Base-by-base conservation (phyloP, 2,888 invertebrate species). In the Lasioglossum malachurum region DNA sequence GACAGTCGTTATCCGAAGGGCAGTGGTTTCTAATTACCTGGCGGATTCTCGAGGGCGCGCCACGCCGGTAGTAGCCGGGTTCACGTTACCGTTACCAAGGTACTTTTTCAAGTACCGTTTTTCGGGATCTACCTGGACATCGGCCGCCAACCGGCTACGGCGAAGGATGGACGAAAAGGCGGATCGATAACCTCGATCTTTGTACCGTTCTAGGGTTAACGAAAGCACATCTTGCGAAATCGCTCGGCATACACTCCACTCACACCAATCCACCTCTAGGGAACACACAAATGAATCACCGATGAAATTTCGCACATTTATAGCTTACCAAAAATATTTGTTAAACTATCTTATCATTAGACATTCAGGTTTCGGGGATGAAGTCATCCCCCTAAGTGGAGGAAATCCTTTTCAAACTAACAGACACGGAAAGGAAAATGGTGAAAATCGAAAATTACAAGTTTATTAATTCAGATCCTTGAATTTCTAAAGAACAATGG, bases 101-200 rank as follows among this genome's bases (percentile, higher is more conserved):
- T 69, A 69, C 69, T 69, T 69, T 69, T 69, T 69, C 23, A 69
- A 69, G 69, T 69, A 69, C 69, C 69, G 69, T 69, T 69, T 69
- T 69, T 69, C 69, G 69, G 69, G 69, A 69, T 69, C 69, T 69
- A 38, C 38, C 69, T 69, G 69, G 38, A 53, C 53, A 35, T 35
- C 35, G 67, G 19, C 67, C 31, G 31, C 31, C 67, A 16, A 69
- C 10, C 35, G 69, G 38, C 23, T 19, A 23, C 69, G 69, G 4
- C 38, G 69, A 38, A 38, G 23, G 35, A 69, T 38, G 19, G 69
- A 10, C 69, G 69, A 23, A 69, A 69, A 19, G 23, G 69, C 8
- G 69, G 69, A 38, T 69, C 69, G 38, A 69, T 38, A 69, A 69
- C 69, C 38, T 69, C 69, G 69, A 69, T 69, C 69, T 12, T 35